Evolutionary conservation across 2,888 invertebrate species (phyloP), one percentile per base, ranked within the genome.

Genomic region (Dichetophora obliterata): DNA sequence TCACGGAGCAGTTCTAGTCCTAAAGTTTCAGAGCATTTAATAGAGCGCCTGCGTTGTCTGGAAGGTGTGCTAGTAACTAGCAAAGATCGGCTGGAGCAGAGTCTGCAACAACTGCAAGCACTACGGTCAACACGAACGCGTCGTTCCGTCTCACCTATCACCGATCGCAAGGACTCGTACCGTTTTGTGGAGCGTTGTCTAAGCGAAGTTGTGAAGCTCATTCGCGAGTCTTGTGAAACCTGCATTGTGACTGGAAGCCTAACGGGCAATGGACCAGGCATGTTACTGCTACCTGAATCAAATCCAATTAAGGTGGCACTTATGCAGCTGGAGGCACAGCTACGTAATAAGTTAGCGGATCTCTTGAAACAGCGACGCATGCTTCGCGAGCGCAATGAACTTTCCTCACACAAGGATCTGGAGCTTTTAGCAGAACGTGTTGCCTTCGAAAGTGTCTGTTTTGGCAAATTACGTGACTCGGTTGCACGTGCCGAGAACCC

Each of bases 401-500:
- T 95, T 80, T 93, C 94, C 74, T 92, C 92, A 77, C 91, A 92
- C 66, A 92, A 93, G 80, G 93, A 92, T 85, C 89, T 94, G 80
- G 93, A 94, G 84, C 90, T 95, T 75, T 89, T 95, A 75, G 95
- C 95, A 1, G 95, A 95, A 88, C 93, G 95, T 85, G 91, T 95
- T 24, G 95, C 95, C 0, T 95, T 93, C 86, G 95, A 96, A 89
- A 93, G 94, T 77, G 93, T 95, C 31, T 91, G 94, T 77, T 91
- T 94, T 77, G 91, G 92, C 79, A 91, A 93, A 83, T 92, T 94
- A 80, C 92, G 93, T 82, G 93, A 94, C 86, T 93, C 94, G 69
- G 90, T 94, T 71, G 90, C 91, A 76, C 91, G 91, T 57, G 91
- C 91, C 27, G 91, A 91, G 82, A 91, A 91, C 79, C 91, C 91